These are phyloP conservation scores for Lomographa bimaculata DNA, from an alignment of 2,888 invertebrate species.

Conservation along the genomic window DNA sequence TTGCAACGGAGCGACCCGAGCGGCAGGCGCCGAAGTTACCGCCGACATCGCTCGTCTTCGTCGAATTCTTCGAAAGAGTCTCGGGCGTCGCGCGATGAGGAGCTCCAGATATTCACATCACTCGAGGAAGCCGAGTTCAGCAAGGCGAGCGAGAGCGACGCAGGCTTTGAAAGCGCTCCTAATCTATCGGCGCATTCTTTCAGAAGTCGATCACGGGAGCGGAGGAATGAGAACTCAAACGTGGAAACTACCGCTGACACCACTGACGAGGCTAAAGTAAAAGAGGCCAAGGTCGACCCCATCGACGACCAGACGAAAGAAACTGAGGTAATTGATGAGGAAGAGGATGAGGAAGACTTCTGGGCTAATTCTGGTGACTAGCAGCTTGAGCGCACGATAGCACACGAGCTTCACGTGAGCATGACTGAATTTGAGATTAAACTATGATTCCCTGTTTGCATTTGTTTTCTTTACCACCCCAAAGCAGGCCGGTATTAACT, in stretches of 20 bases:
- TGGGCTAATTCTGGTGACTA: slow-evolving; percentile 76
- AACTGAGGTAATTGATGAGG: slow-evolving; percentile 68
- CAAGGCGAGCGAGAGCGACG: slow-evolving; percentile 52
- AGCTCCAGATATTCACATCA: slow-evolving; percentile 85
- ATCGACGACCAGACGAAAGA: slow-evolving; percentile 71
- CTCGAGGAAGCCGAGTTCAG: slow-evolving; percentile 85
- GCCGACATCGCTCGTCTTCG: slow-evolving; percentile 84
- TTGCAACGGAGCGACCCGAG: slow-evolving; percentile 85
- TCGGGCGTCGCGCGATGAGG: slow-evolving; percentile 85
- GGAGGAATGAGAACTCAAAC: slow-evolving; percentile 59
- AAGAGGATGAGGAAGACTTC: slow-evolving; percentile 66
- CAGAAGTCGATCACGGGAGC: slow-evolving; percentile 80
- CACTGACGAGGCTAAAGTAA: slow-evolving; percentile 48
- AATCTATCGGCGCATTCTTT: slow-evolving; percentile 80
- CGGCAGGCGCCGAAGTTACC: slow-evolving; percentile 84
- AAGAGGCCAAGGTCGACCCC: slow-evolving; percentile 63
- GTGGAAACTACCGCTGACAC: slow-evolving; percentile 54
- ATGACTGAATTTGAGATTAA: slow-evolving; percentile 75
- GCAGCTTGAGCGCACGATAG: slow-evolving; percentile 62
- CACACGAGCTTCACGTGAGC: slow-evolving; percentile 67
- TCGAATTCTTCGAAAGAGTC: slow-evolving; percentile 85
- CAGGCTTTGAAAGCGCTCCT: slow-evolving; percentile 70
- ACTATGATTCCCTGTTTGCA: slow-evolving; percentile 62
- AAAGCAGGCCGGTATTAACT: slow-evolving; percentile 39
- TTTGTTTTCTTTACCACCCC: slow-evolving; percentile 56